Evolutionary conservation across 2,797 vertebrate species (phyloP).

Genomic region (Pantherophis alleghaniensis): DNA sequence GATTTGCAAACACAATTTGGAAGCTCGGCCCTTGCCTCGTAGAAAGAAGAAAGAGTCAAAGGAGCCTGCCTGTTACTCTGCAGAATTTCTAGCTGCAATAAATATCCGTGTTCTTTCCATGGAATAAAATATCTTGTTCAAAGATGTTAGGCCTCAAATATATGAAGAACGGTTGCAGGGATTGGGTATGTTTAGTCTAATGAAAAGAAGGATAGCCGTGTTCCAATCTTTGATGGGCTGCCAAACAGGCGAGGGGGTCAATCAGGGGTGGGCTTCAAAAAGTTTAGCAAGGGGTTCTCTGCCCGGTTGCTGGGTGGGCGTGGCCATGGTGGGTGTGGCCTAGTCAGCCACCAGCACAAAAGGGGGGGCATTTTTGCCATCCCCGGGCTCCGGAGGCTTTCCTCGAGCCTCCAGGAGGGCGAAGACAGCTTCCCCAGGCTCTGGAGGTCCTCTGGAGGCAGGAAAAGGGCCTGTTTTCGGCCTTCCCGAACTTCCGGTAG

Average conservation of each 20-base stretch:
- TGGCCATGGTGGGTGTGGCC: too few relatives aligned
- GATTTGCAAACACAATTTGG: slow-evolving; percentile 79
- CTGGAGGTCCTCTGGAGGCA: too few relatives aligned
- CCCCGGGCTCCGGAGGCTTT: too few relatives aligned
- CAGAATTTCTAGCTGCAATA: not conserved
- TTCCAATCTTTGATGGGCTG: not conserved
- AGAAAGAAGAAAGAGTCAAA: slow-evolving; percentile 59
- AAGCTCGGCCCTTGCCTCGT: slow-evolving; percentile 62
- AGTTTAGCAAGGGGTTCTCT: too few relatives aligned
- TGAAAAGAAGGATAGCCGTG: not conserved
- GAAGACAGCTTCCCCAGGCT: too few relatives aligned
- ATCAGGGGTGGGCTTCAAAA: not conserved
- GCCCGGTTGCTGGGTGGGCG: too few relatives aligned
- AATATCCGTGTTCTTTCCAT: not conserved
- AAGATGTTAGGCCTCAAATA: not conserved
- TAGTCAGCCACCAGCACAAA: too few relatives aligned
- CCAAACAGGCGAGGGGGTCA: not conserved
- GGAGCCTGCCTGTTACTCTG: slow-evolving; percentile 37
- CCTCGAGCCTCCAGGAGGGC: too few relatives aligned
- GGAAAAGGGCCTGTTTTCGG: too few relatives aligned
- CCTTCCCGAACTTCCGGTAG: too few relatives aligned
- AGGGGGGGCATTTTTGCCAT: too few relatives aligned
- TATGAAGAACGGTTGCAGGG: not conserved
- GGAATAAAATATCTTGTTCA: not conserved
- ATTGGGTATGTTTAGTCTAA: not conserved